These are phyloP conservation scores for Grallaria varia DNA, from an alignment of 2,113 vertebrate species.

Conservation along the genomic window DNA sequence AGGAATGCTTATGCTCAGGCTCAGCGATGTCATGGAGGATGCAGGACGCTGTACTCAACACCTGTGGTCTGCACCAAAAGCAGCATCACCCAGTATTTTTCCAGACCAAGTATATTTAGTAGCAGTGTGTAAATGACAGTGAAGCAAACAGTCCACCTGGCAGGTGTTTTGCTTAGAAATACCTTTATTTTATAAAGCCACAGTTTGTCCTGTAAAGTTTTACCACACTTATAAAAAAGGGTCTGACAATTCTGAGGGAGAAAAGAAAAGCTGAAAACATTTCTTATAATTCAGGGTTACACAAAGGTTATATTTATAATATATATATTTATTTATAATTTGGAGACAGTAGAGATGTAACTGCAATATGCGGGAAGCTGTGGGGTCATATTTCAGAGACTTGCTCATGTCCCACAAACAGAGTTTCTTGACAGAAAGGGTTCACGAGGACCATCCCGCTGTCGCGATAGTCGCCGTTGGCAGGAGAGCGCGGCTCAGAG, in stretches of 20 bases:
- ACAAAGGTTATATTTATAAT: constrained; percentile 83
- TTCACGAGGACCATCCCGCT: constrained; percentile 97
- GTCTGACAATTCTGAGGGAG: constrained; percentile 78
- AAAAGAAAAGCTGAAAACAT: constrained; percentile 76
- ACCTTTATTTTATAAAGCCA: constrained; percentile 92
- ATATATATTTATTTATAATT: constrained; percentile 78
- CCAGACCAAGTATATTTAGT: background rate
- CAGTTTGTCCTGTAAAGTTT: constrained; percentile 85
- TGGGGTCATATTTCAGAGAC: constrained; percentile 84
- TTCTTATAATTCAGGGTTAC: constrained; percentile 74
- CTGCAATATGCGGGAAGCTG: background rate
- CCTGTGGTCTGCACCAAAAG: background rate
- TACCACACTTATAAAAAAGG: constrained; percentile 92
- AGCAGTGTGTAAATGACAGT: background rate
- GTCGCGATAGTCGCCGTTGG: constrained; percentile 91
- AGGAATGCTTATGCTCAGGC: background rate
- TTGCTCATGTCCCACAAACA: constrained; percentile 92
- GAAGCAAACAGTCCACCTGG: constrained; percentile 35
- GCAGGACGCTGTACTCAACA: background rate
- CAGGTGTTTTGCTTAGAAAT: constrained; percentile 79
- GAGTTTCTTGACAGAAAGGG: constrained; percentile 96
- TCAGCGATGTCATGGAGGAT: accelerated
- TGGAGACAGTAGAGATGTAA: constrained; percentile 55
- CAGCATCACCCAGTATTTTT: background rate
- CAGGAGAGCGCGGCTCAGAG: constrained; percentile 88